Conservation (phyloP, 2,888 invertebrate genomes). For the Amiota minor region DNA sequence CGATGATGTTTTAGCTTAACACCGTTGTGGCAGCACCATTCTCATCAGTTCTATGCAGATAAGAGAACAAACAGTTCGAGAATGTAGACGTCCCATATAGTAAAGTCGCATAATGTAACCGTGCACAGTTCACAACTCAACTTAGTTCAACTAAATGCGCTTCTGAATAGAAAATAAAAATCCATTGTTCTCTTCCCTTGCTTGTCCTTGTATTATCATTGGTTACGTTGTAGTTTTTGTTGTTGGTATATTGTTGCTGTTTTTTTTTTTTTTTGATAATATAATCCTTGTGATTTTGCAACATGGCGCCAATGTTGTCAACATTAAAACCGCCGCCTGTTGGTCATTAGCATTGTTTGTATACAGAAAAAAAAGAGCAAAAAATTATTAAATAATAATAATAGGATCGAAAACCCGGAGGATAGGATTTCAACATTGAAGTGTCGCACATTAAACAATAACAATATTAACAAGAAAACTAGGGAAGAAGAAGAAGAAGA, state of each 20-base stretch:
- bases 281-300: slow-evolving; percentile 19
- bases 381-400: not conserved
- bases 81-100: no score
- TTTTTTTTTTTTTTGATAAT: slow-evolving; percentile 1
- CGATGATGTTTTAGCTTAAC: slow-evolving; percentile 29
- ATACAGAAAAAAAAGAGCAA: not conserved
- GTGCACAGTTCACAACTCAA: not conserved
- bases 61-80: not conserved
- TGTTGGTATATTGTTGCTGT: slow-evolving; percentile 34
- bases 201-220: slow-evolving; percentile 47
- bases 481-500: no score
- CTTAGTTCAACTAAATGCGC: no score
- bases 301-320: slow-evolving; percentile 8
- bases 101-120: not conserved
- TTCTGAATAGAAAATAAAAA: not conserved
- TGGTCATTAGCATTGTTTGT: slow-evolving; percentile 17
- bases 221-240: slow-evolving; percentile 48
- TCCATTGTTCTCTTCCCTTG: slow-evolving; percentile 30
- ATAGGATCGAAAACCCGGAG: not conserved
- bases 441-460: not conserved
- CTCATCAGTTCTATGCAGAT: not conserved
- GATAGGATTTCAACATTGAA: slow-evolving; percentile 8
- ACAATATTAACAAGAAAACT: no score
- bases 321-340: not conserved
- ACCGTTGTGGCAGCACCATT: slow-evolving; percentile 15